These are phyloP conservation scores for Dendronephthya gigantea DNA, from an alignment of 64 coral and sea anemone genomes.

Conservation along the genomic window DNA sequence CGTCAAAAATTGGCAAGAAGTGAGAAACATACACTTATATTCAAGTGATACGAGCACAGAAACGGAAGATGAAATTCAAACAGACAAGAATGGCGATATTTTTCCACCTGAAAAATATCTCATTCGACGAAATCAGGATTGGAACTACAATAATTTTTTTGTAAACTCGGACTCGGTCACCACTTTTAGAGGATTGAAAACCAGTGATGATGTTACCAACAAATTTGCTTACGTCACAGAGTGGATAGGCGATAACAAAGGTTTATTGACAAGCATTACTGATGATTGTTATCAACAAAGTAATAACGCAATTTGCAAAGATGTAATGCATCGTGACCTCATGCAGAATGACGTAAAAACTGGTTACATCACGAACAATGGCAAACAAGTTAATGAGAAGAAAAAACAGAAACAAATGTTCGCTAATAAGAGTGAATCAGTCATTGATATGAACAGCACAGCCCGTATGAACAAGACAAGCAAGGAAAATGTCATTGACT, in stretches of 20 bases:
- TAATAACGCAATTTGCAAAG: neutral
- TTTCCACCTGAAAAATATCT: neutral
- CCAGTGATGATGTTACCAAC: neutral
- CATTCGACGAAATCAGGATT: neutral
- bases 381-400: neutral
- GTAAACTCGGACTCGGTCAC: too few relatives aligned
- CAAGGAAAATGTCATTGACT: slow-evolving; percentile 3
- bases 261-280: too few relatives aligned
- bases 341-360: neutral
- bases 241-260: too few relatives aligned
- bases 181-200: neutral
- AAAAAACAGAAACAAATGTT: neutral
- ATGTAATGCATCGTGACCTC: neutral
- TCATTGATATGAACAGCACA: neutral
- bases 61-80: neutral
- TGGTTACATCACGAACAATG: neutral
- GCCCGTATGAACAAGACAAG: neutral
- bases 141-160: neutral
- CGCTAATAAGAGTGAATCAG: neutral
- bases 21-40: neutral
- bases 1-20: neutral
- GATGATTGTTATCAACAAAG: neutral
- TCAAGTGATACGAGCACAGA: neutral
- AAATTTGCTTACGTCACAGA: neutral
- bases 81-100: neutral